Conservation (phyloP, 2,888 invertebrate species). For the Elysia crispata region DNA sequence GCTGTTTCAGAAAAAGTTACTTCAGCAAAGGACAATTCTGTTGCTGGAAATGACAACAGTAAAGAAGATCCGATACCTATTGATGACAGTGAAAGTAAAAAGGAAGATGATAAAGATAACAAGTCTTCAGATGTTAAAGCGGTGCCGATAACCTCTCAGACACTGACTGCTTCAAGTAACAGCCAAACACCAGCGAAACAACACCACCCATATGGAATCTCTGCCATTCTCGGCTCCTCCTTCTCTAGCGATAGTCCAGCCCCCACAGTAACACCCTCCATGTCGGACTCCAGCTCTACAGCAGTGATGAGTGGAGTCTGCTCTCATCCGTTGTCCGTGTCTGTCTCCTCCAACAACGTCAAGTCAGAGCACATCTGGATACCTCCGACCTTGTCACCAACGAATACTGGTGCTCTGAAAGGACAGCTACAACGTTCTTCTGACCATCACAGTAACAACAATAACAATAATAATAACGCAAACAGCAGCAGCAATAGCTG, state of each 20-base stretch:
- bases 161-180: neutral
- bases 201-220: too few species aligned
- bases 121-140: neutral
- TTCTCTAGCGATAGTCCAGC: neutral
- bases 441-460: slow-evolving; percentile 2
- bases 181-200: too few species aligned
- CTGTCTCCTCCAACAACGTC: slow-evolving; percentile 23
- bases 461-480: slow-evolving; percentile 1
- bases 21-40: too few species aligned
- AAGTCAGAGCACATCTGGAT: slow-evolving; percentile 46
- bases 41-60: too few species aligned
- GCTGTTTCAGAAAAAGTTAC: too few species aligned
- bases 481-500: neutral
- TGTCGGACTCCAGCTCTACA: neutral
- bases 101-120: neutral
- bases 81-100: neutral
- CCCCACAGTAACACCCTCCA: neutral
- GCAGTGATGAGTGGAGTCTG: neutral
- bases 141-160: neutral
- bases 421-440: neutral
- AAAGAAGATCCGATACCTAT: neutral
- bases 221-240: neutral
- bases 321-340: slow-evolving; percentile 35
- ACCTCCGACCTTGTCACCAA: slow-evolving; percentile 35
- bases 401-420: neutral